Evolutionary conservation across 2,797 vertebrate genomes (phyloP).

Genomic region (Syncerus caffer): DNA sequence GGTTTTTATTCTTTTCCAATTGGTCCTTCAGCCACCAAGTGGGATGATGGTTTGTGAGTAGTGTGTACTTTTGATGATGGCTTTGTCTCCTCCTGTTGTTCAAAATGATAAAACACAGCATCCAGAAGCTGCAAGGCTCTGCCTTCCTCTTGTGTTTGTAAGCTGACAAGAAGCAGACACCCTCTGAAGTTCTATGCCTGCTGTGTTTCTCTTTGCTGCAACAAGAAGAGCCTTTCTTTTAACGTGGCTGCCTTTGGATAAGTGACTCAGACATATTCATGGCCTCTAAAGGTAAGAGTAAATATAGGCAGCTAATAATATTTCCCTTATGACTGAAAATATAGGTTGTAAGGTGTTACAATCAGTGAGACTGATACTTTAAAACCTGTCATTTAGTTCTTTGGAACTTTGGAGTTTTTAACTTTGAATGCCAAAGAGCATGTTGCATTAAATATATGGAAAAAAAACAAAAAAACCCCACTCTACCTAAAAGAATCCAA

Average conservation of each 20-base stretch:
- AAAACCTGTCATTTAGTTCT: not conserved
- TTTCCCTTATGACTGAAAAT: not conserved
- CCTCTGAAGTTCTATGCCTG: slow-evolving; percentile 80
- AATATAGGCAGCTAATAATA: not conserved
- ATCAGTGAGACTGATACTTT: not conserved
- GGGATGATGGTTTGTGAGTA: not conserved
- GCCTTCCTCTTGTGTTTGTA: slow-evolving; percentile 69
- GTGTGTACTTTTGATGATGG: slow-evolving; percentile 47
- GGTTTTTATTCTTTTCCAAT: slow-evolving; percentile 23
- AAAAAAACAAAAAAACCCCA: not conserved
- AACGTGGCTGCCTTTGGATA: slow-evolving; percentile 84
- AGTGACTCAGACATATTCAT: slow-evolving; percentile 82
- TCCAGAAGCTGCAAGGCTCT: slow-evolving; percentile 60
- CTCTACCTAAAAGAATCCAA: not conserved
- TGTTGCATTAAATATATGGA: not conserved
- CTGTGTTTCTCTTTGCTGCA: slow-evolving; percentile 76
- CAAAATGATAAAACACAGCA: slow-evolving; percentile 69
- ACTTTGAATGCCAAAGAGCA: not conserved
- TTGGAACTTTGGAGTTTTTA: not conserved
- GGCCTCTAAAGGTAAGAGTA: slow-evolving; percentile 86
- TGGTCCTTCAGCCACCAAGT: not conserved
- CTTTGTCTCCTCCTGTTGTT: slow-evolving; percentile 77
- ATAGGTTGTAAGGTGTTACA: not conserved
- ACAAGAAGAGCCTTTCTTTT: slow-evolving; percentile 81
- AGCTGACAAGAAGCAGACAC: slow-evolving; percentile 69